A percentile compares a stretch with the other conserved stretches of the same genome.
Evolutionary conservation across 2,113 vertebrate species (phyloP).

Genomic region (Ceyx melanurus): DNA sequence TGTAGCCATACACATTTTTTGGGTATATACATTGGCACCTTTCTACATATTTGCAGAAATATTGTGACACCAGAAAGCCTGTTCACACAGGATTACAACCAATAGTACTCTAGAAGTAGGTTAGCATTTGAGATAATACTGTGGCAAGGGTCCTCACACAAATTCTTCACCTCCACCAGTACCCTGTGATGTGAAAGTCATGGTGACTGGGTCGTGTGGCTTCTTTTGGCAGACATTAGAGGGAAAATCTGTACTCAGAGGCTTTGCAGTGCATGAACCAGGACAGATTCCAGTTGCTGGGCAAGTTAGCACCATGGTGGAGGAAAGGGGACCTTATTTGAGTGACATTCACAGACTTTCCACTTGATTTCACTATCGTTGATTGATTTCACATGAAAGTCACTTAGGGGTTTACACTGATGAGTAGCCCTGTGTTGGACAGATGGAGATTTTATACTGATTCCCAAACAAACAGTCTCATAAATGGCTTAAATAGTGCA

Average conservation of each 20-base stretch:
- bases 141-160: neutral
- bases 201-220: neutral
- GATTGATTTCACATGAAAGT: neutral
- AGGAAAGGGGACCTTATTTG: neutral
- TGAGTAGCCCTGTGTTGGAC: neutral
- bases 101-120: neutral
- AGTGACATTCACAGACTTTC: neutral
- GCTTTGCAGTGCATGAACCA: neutral
- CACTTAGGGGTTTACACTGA: neutral
- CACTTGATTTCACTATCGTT: neutral
- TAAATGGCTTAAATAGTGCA: neutral
- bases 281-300: neutral
- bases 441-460: constrained; percentile 10
- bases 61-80: neutral
- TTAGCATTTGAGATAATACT: neutral
- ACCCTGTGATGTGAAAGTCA: neutral
- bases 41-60: constrained; percentile 6
- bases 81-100: neutral
- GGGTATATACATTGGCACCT: neutral
- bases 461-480: neutral
- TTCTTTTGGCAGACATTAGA: neutral
- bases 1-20: neutral
- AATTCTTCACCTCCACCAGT: neutral
- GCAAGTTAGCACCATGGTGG: neutral
- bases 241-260: neutral